Percentiles rank a stretch among this genome's conserved stretches.
Evolutionary conservation across 2,797 vertebrate species (phyloP).

Genomic region (Neopelma chrysocephalum): DNA sequence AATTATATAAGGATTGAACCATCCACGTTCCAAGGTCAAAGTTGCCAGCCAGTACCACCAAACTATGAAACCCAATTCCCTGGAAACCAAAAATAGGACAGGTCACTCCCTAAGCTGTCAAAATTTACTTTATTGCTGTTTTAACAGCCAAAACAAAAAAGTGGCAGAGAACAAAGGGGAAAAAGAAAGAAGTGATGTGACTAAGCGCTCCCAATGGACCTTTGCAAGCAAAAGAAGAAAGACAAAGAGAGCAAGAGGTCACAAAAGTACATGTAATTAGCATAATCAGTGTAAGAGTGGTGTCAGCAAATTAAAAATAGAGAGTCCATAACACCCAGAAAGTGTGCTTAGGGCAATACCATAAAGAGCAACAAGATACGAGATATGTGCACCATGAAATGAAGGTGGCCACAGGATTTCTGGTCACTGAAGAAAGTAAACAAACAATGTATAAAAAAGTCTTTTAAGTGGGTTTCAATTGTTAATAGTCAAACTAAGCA

Average conservation of each 20-base stretch:
- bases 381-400: background rate
- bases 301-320: slow-evolving; percentile 65
- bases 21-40: slow-evolving; percentile 7
- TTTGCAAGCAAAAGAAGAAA: slow-evolving; percentile 53
- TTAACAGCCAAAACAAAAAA: slow-evolving; percentile 44
- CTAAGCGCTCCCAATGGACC: slow-evolving; percentile 22
- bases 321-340: slow-evolving; percentile 13
- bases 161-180: slow-evolving; percentile 26
- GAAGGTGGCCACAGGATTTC: background rate
- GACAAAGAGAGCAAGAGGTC: slow-evolving; percentile 6
- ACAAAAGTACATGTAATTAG: slow-evolving; percentile 42
- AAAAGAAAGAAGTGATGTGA: slow-evolving; percentile 54
- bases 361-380: background rate
- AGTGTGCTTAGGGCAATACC: background rate
- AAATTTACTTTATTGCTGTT: slow-evolving; percentile 24
- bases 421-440: background rate
- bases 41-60: background rate
- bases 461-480: background rate
- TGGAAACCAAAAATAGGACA: slow-evolving; percentile 26
- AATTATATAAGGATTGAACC: background rate
- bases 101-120: slow-evolving; percentile 27
- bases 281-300: slow-evolving; percentile 54
- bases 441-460: background rate
- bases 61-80: slow-evolving; percentile 25
- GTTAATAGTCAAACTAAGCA: background rate